Percentiles rank a stretch among this genome's conserved stretches.
phyloP scores from a whole-genome alignment of 2,797 vertebrate species.

The Clamator glandarius region DNA sequence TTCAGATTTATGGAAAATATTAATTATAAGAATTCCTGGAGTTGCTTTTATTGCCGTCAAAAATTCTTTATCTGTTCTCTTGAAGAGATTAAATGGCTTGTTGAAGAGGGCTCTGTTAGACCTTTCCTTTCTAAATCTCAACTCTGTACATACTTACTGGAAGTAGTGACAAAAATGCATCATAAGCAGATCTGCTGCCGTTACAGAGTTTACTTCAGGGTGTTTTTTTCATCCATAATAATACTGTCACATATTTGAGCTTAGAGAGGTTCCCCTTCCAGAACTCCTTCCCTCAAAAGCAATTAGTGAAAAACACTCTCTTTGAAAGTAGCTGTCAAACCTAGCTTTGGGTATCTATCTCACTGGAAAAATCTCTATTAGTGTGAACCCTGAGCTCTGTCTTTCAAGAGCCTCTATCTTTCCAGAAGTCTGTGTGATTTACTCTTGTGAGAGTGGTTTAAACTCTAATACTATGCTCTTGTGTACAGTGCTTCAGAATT shows the following conservation, averaged over 20 bases:
- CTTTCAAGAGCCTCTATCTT: neutral
- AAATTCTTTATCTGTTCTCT: neutral
- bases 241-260: neutral
- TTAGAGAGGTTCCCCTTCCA: neutral
- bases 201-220: accelerated
- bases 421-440: neutral
- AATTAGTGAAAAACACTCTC: neutral
- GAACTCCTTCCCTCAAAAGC: neutral
- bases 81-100: neutral
- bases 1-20: neutral
- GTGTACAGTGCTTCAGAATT: neutral
- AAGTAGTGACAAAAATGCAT: neutral
- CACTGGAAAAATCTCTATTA: neutral
- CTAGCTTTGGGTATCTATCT: neutral
- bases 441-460: neutral
- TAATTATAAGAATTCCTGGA: neutral
- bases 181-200: neutral
- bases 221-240: neutral
- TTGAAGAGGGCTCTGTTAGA: neutral
- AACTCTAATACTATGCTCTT: neutral
- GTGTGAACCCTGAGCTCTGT: neutral
- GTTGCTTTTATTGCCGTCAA: neutral
- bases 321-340: neutral
- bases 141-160: neutral
- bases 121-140: neutral